phyloP scores from a whole-genome alignment of 2,113 vertebrate genomes.

The Burhinus bistriatus region DNA sequence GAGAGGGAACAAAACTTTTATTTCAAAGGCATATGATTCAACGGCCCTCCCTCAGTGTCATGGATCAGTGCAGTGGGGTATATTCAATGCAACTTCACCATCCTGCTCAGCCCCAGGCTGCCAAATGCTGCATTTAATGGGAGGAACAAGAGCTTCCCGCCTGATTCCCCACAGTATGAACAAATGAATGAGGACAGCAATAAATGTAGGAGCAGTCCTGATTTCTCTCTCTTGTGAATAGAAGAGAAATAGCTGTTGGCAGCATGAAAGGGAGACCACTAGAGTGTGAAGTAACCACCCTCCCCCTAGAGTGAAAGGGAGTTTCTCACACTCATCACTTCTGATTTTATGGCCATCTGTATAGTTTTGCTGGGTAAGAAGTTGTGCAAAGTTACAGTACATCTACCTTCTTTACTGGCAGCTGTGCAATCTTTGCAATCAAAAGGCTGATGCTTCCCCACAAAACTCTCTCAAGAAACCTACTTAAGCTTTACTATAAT shows the following conservation, averaged over 20 bases:
- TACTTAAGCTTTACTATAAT: not conserved
- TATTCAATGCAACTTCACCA: not conserved
- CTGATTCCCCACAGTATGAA: not conserved
- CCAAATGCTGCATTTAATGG: not conserved
- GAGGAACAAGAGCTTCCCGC: not conserved
- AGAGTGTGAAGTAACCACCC: not conserved
- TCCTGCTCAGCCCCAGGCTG: not conserved
- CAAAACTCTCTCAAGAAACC: not conserved
- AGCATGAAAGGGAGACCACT: not conserved
- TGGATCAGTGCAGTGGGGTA: not conserved
- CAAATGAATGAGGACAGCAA: not conserved
- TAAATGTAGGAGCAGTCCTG: not conserved
- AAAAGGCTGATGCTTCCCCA: not conserved
- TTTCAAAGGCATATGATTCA: not conserved
- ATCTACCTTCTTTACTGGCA: not conserved
- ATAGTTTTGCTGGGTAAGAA: not conserved
- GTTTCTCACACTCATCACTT: not conserved
- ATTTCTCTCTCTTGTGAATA: not conserved
- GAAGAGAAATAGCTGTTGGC: not conserved
- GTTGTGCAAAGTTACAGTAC: not conserved
- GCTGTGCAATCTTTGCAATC: not conserved
- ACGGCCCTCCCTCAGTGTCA: not conserved
- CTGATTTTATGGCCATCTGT: not conserved
- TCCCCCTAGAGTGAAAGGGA: not conserved
- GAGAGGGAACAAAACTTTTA: not conserved